A percentile compares a stretch with the other conserved stretches of the same genome.
These are phyloP conservation scores for Caenorhabditis sp. DNA, from an alignment of 2,888 invertebrate genomes.

Conservation along the genomic window DNA sequence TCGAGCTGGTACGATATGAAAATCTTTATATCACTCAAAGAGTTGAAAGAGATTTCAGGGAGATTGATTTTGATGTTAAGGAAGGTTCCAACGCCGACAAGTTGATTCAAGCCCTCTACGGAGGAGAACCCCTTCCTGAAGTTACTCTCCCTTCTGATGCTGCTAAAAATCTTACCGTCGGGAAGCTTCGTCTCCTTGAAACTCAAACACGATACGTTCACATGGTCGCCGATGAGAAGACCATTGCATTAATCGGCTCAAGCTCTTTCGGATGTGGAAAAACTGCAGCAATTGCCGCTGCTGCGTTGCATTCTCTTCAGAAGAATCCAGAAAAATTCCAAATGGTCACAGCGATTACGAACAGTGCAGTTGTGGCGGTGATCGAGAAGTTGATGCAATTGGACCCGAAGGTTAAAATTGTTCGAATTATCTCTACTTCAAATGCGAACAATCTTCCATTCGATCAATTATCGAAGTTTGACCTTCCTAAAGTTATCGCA, in stretches of 20 bases:
- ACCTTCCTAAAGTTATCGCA: neutral
- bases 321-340: neutral
- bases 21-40: neutral
- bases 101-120: neutral
- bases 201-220: neutral
- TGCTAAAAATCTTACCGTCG: neutral
- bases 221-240: neutral
- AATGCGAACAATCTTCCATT: neutral
- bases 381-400: neutral
- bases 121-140: neutral
- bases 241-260: neutral
- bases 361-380: neutral
- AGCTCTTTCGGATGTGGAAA: slow-evolving; percentile 1
- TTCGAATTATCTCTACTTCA: neutral
- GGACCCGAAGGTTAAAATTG: neutral
- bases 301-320: neutral
- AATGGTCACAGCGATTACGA: neutral
- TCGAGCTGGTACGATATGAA: neutral
- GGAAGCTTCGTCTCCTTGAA: neutral
- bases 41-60: neutral
- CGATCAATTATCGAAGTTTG: neutral
- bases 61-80: neutral
- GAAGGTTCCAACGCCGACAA: neutral
- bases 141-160: neutral
- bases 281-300: neutral